Base-by-base conservation (phyloP, 2,888 invertebrate species). In the Octodonta nipae region DNA sequence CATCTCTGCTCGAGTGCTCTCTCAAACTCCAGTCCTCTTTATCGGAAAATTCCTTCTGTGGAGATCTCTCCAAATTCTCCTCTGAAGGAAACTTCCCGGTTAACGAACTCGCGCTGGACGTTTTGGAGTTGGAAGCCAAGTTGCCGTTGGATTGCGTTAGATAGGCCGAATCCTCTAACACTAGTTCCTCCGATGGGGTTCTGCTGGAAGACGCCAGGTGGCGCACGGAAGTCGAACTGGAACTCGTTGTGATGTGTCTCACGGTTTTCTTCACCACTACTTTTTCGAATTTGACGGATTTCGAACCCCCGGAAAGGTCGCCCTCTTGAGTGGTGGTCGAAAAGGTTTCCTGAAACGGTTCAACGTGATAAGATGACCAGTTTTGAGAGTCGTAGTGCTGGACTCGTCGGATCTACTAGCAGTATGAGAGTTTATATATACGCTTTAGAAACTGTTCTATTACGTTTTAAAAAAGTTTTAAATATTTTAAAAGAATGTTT, bases 261-360 rank as follows among this genome's bases (percentile, higher is more conserved):
- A 71, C 58, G 17, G 75, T 73, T 59, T 71, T 77, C 51, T 68
- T 69, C 32, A 79, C 69, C 3, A 71, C 72, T 44, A 79, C 71
- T 56, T 73, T 69, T 55, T 84, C 82, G 43, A 78, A 77, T 56
- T 78, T 80, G 28, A 82, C 75, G 44, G 75, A 70, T 48, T 73
- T 74, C 6, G 69, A 66, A 4, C 77, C 75, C 33, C 73, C 64
- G 15, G 66, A 61, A 24, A 74, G 60, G 43, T 78, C 77, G 44
- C 75, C 76, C 61, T 77, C 76, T 56, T 77, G 75, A 40, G 74
- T 58, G 3, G 67, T 54, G 10, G 63, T 54, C 32, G 67, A 65
- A 43, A 61, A 62, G 14, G 65, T 65, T 52, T 72, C 69, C 54
- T 69, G 63, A 25, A 50, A 51, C 15, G 13, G 4, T n/a, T n/a